Conservation (phyloP, 2,888 invertebrate species). For the Eurois occulta region DNA sequence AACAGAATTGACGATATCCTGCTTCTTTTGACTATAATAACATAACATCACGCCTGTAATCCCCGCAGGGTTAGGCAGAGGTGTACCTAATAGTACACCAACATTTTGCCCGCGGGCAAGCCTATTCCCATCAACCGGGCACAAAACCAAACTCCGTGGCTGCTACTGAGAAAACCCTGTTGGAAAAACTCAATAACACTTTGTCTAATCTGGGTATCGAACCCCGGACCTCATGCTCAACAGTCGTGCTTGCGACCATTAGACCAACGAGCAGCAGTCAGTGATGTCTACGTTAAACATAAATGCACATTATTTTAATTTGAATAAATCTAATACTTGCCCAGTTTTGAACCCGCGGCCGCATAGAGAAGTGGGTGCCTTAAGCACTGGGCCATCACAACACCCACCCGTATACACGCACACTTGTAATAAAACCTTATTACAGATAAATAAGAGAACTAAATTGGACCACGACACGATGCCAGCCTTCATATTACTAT, state of each 20-base stretch:
- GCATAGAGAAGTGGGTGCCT: neutral
- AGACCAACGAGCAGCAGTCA: neutral
- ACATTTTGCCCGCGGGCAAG: too few relatives aligned
- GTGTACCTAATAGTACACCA: too few relatives aligned
- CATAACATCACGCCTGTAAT: neutral
- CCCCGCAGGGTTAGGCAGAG: too few relatives aligned
- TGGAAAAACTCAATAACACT: too few relatives aligned
- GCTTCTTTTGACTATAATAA: neutral
- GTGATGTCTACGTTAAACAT: too few relatives aligned
- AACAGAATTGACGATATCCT: neutral
- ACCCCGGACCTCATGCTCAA: too few relatives aligned
- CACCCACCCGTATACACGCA: neutral
- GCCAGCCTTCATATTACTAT: neutral
- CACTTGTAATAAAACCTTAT: conserved; percentile 11
- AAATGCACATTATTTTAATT: too few relatives aligned
- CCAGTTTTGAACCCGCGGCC: neutral
- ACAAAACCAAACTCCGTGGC: too few relatives aligned
- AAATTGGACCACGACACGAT: conserved; percentile 27
- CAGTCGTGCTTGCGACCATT: too few relatives aligned
- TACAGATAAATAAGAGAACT: conserved; percentile 15
- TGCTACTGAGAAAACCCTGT: too few relatives aligned
- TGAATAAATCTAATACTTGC: neutral
- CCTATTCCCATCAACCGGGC: too few relatives aligned
- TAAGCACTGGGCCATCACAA: neutral
- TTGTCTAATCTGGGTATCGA: too few relatives aligned